Percentiles rank a stretch among this genome's conserved stretches.
phyloP scores from a whole-genome alignment of 2,888 invertebrate species.

The Monopis laevigella region DNA sequence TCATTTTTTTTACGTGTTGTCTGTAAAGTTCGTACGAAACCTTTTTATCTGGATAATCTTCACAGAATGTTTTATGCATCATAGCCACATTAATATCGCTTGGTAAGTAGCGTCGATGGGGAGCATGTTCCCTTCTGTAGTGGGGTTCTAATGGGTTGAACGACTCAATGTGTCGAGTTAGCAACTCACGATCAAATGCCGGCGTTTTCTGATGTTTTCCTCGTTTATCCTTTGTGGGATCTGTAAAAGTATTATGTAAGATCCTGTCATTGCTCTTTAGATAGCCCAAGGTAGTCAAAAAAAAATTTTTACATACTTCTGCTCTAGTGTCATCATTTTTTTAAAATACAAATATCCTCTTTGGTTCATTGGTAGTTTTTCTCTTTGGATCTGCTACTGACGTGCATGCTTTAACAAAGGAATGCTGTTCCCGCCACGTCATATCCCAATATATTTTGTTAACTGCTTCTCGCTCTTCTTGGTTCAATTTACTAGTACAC shows the following conservation, averaged over 20 bases:
- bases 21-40: conserved; percentile 17
- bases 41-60: conserved; percentile 13
- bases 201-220: neutral
- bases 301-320: too few relatives aligned
- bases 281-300: neutral
- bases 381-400: too few relatives aligned
- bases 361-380: too few relatives aligned
- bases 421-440: too few relatives aligned
- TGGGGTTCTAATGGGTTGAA: neutral
- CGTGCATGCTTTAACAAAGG: too few relatives aligned
- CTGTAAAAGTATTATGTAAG: neutral
- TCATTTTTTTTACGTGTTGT: conserved; percentile 13
- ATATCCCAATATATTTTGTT: too few relatives aligned
- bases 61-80: conserved; percentile 15
- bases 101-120: conserved; percentile 15
- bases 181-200: neutral
- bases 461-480: too few relatives aligned
- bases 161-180: neutral
- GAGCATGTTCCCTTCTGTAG: neutral
- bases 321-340: too few relatives aligned
- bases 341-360: too few relatives aligned
- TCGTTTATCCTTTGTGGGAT: neutral
- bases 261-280: neutral
- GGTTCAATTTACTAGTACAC: too few relatives aligned
- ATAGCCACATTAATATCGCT: conserved; percentile 14